Evolutionary conservation across 2,888 invertebrate genomes (phyloP).

Genomic region (Tortricodes alternella): DNA sequence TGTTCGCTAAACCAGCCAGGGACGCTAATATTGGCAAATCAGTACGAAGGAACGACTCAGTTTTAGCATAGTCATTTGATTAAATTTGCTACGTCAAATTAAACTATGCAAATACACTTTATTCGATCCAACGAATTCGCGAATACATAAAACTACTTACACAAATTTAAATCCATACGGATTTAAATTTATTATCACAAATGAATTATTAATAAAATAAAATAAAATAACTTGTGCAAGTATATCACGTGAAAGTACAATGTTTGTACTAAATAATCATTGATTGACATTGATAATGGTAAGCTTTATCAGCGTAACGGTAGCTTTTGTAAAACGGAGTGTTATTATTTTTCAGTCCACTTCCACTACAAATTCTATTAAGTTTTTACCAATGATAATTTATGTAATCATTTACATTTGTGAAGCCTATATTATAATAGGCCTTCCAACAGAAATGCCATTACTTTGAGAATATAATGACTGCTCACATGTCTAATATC

Average conservation of each 20-base stretch:
- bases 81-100: too few species aligned
- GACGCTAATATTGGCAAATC: neutral
- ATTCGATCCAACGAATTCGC: slow-evolving; percentile 3
- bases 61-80: neutral
- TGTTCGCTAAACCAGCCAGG: neutral
- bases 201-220: too few species aligned
- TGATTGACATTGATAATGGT: neutral
- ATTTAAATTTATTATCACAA: too few species aligned
- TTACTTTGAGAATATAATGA: too few species aligned
- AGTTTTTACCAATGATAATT: too few species aligned
- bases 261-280: slow-evolving; percentile 1
- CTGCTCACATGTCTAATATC: too few species aligned
- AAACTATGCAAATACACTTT: slow-evolving; percentile 1
- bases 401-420: too few species aligned
- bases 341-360: slow-evolving; percentile 4
- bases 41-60: neutral
- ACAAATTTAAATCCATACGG: too few species aligned
- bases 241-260: slow-evolving; percentile 12
- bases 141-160: slow-evolving; percentile 3
- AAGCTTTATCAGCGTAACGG: slow-evolving; percentile 9
- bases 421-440: too few species aligned
- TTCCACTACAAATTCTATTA: too few species aligned
- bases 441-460: too few species aligned
- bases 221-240: slow-evolving; percentile 4
- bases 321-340: slow-evolving; percentile 10